Percentiles rank a stretch among this genome's conserved stretches.
Conservation (phyloP, 2,888 invertebrate genomes). For the Tupiocoris notatus region DNA sequence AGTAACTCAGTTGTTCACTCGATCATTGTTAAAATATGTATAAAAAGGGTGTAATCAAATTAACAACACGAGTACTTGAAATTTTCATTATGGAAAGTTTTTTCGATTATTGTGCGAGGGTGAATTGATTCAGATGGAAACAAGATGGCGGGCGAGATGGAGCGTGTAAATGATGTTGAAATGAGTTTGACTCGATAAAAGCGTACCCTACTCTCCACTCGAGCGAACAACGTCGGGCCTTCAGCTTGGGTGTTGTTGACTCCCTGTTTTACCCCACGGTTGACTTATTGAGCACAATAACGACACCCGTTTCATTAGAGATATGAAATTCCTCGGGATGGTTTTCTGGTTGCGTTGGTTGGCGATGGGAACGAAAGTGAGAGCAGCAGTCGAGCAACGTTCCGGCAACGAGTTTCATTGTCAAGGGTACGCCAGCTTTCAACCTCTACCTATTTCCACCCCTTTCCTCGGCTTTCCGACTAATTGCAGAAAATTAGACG, state of each 20-base stretch:
- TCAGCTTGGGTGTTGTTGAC: neutral
- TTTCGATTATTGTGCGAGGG: neutral
- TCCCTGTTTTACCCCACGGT: constrained; percentile 21
- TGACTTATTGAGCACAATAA: constrained; percentile 37
- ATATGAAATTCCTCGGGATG: constrained; percentile 27
- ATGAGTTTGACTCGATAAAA: constrained; percentile 38
- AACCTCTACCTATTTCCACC: neutral
- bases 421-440: neutral
- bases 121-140: constrained; percentile 25
- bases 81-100: constrained; percentile 12
- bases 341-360: neutral
- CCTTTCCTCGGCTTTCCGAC: constrained; percentile 19
- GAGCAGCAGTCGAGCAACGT: neutral
- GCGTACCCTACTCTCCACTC: constrained; percentile 12
- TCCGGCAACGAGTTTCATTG: constrained; percentile 14
- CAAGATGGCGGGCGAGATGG: neutral
- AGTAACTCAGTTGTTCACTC: no score
- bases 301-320: constrained; percentile 32
- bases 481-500: constrained; percentile 34
- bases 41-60: no score
- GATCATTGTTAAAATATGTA: no score
- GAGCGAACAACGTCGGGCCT: constrained; percentile 2
- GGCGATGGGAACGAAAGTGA: neutral
- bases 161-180: constrained; percentile 35
- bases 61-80: no score